Base-by-base conservation (phyloP, 2,797 vertebrate genomes). In the Rhynchotus rufescens region DNA sequence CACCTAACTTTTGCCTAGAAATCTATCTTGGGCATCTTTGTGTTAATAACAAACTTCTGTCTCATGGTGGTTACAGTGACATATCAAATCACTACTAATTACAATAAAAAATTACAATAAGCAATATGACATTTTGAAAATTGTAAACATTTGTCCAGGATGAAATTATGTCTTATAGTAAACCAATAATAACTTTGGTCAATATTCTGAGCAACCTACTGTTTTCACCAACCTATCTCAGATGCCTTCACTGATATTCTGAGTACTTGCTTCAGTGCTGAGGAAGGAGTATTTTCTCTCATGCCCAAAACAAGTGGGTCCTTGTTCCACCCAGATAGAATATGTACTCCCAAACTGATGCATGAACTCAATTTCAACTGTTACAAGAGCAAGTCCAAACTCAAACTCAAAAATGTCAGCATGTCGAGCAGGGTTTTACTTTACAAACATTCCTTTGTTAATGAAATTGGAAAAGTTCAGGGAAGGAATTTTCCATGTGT, bases 401-500 rank as follows among this genome's bases (percentile, higher is more conserved):
- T 36, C 56, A 66, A 80, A 83, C 64, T 74, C 66, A 81, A 67
- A 93, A 89, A 90, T 86, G 56, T 75, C 86, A 79, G 26, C 36
- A 21, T 66, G 67, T 67, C 26, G 19, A 9, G 4, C 11, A 25
- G 59, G 47, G 60, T 68, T 95, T 91, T 89, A 57, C 60, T 94
- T 88, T 88, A 73, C 80, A 95, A 95, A 92, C 89, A 88, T 91
- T 92, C 77, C 56, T 92, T 86, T 90, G 77, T 90, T 95, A 95
- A 94, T 80, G 73, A 90, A 92, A 94, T 73, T 79, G 82, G 84
- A 81, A 93, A 88, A 89, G 71, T 94, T 88, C 80, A 81, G 80
- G 85, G 40, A 25, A 92, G 44, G 67, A 93, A 92, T 92, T 95
- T 94, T 95, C 91, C 91, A 89, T 90, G 51, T 94, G 82, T 74